Percentiles rank a stretch among this genome's conserved stretches.
Evolutionary conservation across 1,140 invertebrate genomes (phyloP).

Genomic region (Papilio helenus): DNA sequence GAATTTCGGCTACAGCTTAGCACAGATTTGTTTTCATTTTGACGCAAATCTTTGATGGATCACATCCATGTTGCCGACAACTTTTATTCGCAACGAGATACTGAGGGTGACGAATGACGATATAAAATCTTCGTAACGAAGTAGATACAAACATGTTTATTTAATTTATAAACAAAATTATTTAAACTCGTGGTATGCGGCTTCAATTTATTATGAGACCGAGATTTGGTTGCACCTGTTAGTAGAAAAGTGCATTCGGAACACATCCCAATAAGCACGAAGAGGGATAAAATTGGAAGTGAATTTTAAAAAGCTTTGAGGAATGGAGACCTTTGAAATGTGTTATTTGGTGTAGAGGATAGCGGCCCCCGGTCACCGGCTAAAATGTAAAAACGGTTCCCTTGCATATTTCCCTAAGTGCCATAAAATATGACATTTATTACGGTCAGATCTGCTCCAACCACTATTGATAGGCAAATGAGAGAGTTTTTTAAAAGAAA

Average conservation of each 20-base stretch:
- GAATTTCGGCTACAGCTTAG: constrained; percentile 38
- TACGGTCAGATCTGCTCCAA: constrained; percentile 82
- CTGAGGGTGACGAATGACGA: constrained; percentile 15
- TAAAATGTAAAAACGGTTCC: constrained; percentile 81
- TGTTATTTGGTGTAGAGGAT: constrained; percentile 73
- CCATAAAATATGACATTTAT: constrained; percentile 82
- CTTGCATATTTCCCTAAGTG: constrained; percentile 82
- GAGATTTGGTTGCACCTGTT: neutral
- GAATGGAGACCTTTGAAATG: constrained; percentile 67
- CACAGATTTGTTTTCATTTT: constrained; percentile 39
- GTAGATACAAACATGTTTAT: neutral
- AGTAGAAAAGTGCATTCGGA: neutral
- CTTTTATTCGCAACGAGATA: constrained; percentile 29
- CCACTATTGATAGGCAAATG: constrained; percentile 83
- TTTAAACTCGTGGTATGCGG: no score
- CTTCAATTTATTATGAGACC: neutral
- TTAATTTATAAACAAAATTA: neutral
- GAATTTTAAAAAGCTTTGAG: constrained; percentile 69
- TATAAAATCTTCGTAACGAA: neutral
- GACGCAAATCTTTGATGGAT: constrained; percentile 62
- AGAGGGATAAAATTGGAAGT: constrained; percentile 32
- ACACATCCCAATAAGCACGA: neutral
- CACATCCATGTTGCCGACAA: constrained; percentile 45
- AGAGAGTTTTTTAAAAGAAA: constrained; percentile 83
- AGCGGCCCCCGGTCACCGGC: constrained; percentile 73